Percentiles rank a stretch among this genome's conserved stretches.
phyloP scores from a whole-genome alignment of 2,797 vertebrate species.

The Gallirallus australis region DNA sequence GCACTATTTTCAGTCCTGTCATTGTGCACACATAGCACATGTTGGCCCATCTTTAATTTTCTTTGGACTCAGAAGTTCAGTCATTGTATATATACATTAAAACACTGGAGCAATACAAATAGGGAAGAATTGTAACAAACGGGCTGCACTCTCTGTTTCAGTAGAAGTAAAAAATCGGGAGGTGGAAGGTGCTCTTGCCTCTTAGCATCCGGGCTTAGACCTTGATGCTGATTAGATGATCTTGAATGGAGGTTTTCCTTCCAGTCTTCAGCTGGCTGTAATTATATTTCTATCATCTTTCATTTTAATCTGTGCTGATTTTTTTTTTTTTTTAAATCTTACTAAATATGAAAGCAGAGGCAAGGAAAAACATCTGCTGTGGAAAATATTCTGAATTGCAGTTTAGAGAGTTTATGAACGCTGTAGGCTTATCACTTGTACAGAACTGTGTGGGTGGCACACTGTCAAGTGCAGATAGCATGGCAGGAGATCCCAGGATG shows the following conservation, averaged over 20 bases:
- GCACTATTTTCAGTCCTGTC: neutral
- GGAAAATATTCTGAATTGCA: conserved; percentile 26
- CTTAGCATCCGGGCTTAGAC: neutral
- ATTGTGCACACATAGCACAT: neutral
- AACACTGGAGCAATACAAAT: neutral
- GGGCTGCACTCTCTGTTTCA: neutral
- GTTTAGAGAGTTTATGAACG: conserved; percentile 11
- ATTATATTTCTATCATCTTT: conserved; percentile 43
- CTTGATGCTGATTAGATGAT: neutral
- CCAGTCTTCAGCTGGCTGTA: conserved; percentile 21
- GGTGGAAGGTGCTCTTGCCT: neutral
- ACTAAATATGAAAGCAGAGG: conserved; percentile 51
- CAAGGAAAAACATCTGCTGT: conserved; percentile 54
- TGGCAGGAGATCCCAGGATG: conserved; percentile 31
- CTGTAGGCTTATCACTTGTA: conserved; percentile 34
- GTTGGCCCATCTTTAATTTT: neutral
- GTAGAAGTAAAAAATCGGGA: neutral
- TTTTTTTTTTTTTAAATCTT: neutral
- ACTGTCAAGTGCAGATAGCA: conserved; percentile 48
- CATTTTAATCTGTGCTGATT: conserved; percentile 5
- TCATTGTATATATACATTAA: neutral
- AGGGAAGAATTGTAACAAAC: neutral
- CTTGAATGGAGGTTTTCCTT: neutral
- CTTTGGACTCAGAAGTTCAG: neutral
- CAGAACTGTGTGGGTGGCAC: neutral